These are phyloP conservation scores for Trachurus trachurus DNA, from an alignment of 2,797 vertebrate species.

Conservation along the genomic window DNA sequence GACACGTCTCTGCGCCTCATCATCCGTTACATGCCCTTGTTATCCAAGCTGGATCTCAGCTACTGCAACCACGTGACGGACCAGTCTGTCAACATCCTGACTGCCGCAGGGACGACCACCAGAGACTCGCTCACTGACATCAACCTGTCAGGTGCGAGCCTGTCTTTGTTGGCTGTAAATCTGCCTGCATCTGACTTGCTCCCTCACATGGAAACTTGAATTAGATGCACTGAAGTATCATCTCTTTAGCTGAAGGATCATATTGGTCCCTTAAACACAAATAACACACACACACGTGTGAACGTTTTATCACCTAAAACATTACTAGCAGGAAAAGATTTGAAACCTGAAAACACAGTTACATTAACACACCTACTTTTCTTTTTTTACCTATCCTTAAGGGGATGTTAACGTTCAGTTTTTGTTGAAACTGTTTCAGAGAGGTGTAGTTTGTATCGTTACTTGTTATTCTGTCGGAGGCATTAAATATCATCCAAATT, in stretches of 20 bases:
- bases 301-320: neutral
- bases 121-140: slow-evolving; percentile 92
- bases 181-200: slow-evolving; percentile 27
- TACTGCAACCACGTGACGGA: slow-evolving; percentile 97
- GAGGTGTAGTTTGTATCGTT: neutral
- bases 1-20: slow-evolving; percentile 93
- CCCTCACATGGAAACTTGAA: slow-evolving; percentile 22
- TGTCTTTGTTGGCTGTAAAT: slow-evolving; percentile 29
- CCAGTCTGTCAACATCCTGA: slow-evolving; percentile 96
- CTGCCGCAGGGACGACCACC: slow-evolving; percentile 93
- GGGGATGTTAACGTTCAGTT: neutral
- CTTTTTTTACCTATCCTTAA: neutral
- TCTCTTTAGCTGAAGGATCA: neutral
- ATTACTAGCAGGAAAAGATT: no score
- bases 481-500: slow-evolving; percentile 11
- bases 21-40: slow-evolving; percentile 93
- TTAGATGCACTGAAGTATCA: neutral
- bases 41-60: slow-evolving; percentile 94
- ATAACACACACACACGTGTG: neutral
- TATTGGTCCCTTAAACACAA: neutral
- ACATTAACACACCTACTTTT: neutral
- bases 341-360: neutral
- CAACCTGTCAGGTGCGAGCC: slow-evolving; percentile 91
- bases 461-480: neutral
- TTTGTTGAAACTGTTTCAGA: neutral